phyloP scores from a whole-genome alignment of 2,113 vertebrate genomes.

The Platycercus adscitus region DNA sequence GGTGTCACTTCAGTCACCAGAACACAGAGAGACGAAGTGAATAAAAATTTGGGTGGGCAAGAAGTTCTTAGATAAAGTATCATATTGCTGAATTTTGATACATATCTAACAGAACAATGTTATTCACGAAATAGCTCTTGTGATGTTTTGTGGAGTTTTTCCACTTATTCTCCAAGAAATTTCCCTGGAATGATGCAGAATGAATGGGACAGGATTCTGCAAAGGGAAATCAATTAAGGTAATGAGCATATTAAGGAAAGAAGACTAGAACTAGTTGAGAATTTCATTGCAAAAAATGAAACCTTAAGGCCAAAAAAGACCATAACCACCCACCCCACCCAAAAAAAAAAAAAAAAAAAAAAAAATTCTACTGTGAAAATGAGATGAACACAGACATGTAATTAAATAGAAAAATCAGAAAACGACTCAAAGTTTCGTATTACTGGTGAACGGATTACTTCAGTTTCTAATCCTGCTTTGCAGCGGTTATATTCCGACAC shows the following conservation, averaged over 20 bases:
- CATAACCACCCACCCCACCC: fast-evolving
- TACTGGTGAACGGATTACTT: not conserved
- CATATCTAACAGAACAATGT: not conserved
- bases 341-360: fast-evolving
- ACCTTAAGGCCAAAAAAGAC: not conserved
- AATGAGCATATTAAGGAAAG: not conserved
- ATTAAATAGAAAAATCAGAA: not conserved
- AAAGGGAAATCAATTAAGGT: not conserved
- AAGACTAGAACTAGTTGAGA: not conserved
- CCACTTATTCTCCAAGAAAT: not conserved
- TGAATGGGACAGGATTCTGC: not conserved
- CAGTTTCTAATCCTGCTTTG: not conserved
- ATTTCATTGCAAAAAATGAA: not conserved
- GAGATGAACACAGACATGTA: not conserved
- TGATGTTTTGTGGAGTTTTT: not conserved
- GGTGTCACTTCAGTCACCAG: not conserved
- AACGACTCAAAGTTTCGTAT: not conserved
- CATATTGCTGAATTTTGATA: not conserved
- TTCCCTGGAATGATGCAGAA: not conserved
- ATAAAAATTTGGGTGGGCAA: not conserved
- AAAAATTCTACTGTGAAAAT: not conserved
- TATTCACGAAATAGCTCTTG: not conserved
- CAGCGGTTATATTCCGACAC: not conserved
- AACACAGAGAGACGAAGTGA: not conserved
- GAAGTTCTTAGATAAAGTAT: not conserved